These are phyloP conservation scores for Syritta pipiens DNA, from an alignment of 2,888 invertebrate species.

Conservation along the genomic window DNA sequence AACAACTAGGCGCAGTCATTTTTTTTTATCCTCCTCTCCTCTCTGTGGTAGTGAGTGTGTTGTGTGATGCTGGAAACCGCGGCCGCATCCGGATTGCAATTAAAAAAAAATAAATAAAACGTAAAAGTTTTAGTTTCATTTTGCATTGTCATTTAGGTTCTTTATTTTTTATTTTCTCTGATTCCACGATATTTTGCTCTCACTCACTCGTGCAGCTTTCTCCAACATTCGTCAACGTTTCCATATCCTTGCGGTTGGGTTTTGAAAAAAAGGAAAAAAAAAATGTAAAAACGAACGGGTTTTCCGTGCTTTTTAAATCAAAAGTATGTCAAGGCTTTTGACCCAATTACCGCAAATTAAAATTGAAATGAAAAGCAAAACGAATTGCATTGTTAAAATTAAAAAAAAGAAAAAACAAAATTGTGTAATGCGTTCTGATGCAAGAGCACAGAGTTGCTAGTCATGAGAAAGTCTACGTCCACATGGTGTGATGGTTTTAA, in stretches of 20 bases:
- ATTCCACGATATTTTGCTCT: background rate
- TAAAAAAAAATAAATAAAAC: constrained; percentile 11
- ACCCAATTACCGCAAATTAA: constrained; percentile 45
- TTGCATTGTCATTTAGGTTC: constrained; percentile 18
- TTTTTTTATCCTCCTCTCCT: background rate
- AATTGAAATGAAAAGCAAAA: constrained; percentile 15
- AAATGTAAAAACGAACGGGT: constrained; percentile 4
- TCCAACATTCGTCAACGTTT: constrained; percentile 33
- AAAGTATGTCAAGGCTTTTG: constrained; percentile 40
- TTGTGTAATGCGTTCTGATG: background rate
- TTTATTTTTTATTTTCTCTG: no score
- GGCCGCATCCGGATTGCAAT: constrained; percentile 11
- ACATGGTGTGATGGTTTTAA: no score
- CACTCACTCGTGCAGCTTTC: constrained; percentile 8
- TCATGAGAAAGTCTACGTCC: no score
- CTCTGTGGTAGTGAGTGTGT: background rate
- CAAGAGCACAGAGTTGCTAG: background rate
- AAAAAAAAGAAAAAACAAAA: background rate
- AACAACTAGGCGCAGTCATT: background rate
- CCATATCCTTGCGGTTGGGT: constrained; percentile 14
- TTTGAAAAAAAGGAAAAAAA: background rate
- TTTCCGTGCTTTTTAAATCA: background rate
- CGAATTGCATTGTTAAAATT: constrained; percentile 13
- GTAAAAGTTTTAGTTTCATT: constrained; percentile 38
- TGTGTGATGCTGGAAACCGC: constrained; percentile 7